These are phyloP conservation scores for Cremastinae sp. DNA, from an alignment of 2,888 invertebrate species.

Conservation along the genomic window DNA sequence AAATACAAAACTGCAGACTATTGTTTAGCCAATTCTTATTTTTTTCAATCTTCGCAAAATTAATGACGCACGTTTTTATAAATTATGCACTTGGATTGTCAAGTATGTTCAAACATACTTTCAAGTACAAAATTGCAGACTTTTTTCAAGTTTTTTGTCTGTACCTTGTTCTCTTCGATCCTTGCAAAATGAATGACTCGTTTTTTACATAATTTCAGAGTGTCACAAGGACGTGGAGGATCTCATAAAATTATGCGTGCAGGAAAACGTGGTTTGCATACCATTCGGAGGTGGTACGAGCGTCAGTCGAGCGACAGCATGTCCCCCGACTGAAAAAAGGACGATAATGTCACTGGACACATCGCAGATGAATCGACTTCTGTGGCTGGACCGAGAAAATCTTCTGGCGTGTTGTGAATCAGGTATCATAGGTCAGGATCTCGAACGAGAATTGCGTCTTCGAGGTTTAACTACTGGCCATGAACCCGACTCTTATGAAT, in stretches of 20 bases:
- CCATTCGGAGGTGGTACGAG: constrained; percentile 98
- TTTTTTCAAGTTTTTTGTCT: no score
- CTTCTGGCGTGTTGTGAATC: constrained; percentile 91
- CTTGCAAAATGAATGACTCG: background rate
- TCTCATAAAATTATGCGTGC: constrained; percentile 88
- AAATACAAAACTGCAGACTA: no score
- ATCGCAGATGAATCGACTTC: constrained; percentile 95
- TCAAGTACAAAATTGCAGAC: no score
- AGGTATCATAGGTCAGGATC: constrained; percentile 96
- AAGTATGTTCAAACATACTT: no score
- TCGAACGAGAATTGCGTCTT: constrained; percentile 90
- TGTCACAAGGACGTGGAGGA: constrained; percentile 92
- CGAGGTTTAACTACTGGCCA: constrained; percentile 95
- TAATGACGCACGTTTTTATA: background rate
- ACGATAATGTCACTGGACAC: constrained; percentile 96
- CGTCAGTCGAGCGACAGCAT: constrained; percentile 93
- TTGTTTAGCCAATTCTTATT: background rate
- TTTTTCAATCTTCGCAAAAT: background rate
- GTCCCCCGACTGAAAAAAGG: constrained; percentile 88
- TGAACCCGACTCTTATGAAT: constrained; percentile 99
- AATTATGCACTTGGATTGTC: no score
- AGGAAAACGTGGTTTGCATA: constrained; percentile 90
- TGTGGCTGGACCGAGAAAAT: constrained; percentile 95
- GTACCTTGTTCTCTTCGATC: background rate
- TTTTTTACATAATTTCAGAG: constrained; percentile 70